These are phyloP conservation scores for Macquaria australasica DNA, from an alignment of 2,113 vertebrate genomes.

Conservation along the genomic window DNA sequence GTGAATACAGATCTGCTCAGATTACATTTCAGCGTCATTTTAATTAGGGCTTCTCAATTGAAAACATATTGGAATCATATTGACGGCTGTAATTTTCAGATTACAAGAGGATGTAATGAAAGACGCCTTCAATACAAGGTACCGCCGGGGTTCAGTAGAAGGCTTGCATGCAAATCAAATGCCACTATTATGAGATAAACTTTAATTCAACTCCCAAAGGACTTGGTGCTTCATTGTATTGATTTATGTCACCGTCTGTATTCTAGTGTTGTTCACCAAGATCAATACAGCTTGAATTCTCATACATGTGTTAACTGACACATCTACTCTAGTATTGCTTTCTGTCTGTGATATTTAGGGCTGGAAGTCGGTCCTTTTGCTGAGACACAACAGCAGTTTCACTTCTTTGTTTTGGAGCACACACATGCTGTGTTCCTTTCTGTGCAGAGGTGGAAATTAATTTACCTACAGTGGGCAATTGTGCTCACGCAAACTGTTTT, in stretches of 20 bases:
- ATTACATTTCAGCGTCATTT: slow-evolving; percentile 13
- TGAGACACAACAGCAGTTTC: background rate
- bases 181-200: slow-evolving; percentile 38
- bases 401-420: slow-evolving; percentile 39
- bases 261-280: slow-evolving; percentile 26
- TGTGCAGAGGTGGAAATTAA: slow-evolving; percentile 63
- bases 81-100: slow-evolving; percentile 13
- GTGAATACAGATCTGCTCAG: slow-evolving; percentile 9
- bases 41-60: slow-evolving; percentile 18
- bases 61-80: slow-evolving; percentile 34
- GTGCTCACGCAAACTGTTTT: slow-evolving; percentile 71
- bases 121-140: slow-evolving; percentile 6
- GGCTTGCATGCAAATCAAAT: slow-evolving; percentile 51
- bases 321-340: slow-evolving; percentile 7
- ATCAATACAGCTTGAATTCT: slow-evolving; percentile 60
- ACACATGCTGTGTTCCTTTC: slow-evolving; percentile 25
- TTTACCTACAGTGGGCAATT: slow-evolving; percentile 68
- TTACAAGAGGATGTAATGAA: slow-evolving; percentile 40
- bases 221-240: slow-evolving; percentile 28
- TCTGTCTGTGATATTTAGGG: slow-evolving; percentile 24
- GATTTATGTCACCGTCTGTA: slow-evolving; percentile 48
- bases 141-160: background rate
- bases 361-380: background rate
- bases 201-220: slow-evolving; percentile 56
- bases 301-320: slow-evolving; percentile 47